Evolutionary conservation across 2,113 vertebrate species (phyloP).

Genomic region (Aspidoscelis tigris): DNA sequence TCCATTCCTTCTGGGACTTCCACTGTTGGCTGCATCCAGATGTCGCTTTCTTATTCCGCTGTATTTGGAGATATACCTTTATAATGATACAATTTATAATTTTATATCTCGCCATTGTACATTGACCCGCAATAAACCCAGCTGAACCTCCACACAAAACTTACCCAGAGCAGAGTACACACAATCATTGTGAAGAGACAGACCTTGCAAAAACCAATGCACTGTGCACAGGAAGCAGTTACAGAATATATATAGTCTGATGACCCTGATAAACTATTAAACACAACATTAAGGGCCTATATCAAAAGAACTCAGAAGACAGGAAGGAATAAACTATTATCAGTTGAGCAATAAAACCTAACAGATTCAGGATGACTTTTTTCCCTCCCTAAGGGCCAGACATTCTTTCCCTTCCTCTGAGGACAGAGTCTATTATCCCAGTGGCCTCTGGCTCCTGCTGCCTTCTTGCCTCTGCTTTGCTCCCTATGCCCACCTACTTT

Average conservation of each 20-base stretch:
- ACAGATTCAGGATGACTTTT: slow-evolving; percentile 19
- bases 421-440: slow-evolving; percentile 57
- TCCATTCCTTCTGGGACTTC: too few species aligned
- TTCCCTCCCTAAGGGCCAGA: slow-evolving; percentile 22
- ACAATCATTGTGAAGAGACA: too few species aligned
- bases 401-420: slow-evolving; percentile 49
- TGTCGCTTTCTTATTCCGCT: too few species aligned
- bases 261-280: slow-evolving; percentile 10
- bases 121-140: too few species aligned
- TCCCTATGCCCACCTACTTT: slow-evolving; percentile 82
- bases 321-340: slow-evolving; percentile 28
- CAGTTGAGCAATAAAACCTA: slow-evolving; percentile 24
- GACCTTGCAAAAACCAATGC: slow-evolving; percentile 22
- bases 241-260: slow-evolving; percentile 27
- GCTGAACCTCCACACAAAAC: too few species aligned
- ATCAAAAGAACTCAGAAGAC: slow-evolving; percentile 6
- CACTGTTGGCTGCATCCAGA: too few species aligned
- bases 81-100: too few species aligned
- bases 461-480: slow-evolving; percentile 38
- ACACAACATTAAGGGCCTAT: slow-evolving; percentile 23
- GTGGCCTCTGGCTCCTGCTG: slow-evolving; percentile 71
- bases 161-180: too few species aligned
- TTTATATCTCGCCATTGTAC: too few species aligned
- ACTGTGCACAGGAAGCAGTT: slow-evolving; percentile 31
- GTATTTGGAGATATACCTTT: too few species aligned